Evolutionary conservation across 2,888 invertebrate genomes (phyloP).

Genomic region (Magallana nippona): DNA sequence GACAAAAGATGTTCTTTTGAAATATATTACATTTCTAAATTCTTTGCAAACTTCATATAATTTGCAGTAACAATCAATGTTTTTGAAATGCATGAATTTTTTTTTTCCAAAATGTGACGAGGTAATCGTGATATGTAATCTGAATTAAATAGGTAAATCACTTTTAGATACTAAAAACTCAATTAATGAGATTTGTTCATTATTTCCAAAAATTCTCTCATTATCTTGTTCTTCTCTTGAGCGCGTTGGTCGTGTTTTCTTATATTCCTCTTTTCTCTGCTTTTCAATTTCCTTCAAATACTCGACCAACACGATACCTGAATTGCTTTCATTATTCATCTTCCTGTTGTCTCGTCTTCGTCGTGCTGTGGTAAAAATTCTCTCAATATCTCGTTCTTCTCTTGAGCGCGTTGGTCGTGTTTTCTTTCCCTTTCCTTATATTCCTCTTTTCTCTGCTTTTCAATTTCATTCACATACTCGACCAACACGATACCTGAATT

Average conservation of each 20-base stretch:
- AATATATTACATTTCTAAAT: not conserved
- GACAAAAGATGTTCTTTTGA: not conserved
- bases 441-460: not conserved
- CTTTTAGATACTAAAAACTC: not conserved
- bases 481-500: not conserved
- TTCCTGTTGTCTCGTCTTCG: too few species aligned
- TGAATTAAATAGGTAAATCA: not conserved
- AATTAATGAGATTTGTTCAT: not conserved
- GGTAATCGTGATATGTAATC: not conserved
- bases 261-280: too few species aligned
- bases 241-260: too few species aligned
- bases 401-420: slow-evolving; percentile 1
- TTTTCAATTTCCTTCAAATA: too few species aligned
- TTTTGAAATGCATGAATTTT: not conserved
- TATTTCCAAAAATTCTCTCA: not conserved
- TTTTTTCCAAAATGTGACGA: not conserved
- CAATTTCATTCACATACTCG: slow-evolving; percentile 5
- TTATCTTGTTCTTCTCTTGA: too few species aligned
- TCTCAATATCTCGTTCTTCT: not conserved
- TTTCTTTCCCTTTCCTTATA: not conserved
- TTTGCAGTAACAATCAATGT: not conserved
- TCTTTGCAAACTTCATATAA: not conserved
- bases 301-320: too few species aligned
- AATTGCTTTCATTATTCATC: too few species aligned
- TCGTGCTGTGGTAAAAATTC: too few species aligned